These are phyloP conservation scores for Saguinus midas DNA, from an alignment of 2,113 vertebrate genomes.

Conservation along the genomic window DNA sequence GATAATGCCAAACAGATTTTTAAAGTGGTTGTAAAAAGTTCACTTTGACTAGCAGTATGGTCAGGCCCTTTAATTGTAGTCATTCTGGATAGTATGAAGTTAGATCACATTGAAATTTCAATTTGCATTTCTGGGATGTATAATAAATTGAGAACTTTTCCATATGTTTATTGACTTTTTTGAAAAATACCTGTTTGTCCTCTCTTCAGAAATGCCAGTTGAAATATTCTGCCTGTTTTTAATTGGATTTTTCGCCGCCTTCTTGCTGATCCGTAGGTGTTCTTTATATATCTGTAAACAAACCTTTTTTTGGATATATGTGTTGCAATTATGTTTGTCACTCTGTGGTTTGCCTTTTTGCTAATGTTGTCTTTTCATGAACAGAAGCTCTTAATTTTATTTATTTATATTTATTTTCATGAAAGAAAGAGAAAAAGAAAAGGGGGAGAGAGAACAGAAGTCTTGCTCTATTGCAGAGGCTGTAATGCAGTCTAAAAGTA, in stretches of 20 bases:
- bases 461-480: too few relatives aligned
- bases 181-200: background rate
- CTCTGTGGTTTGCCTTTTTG: background rate
- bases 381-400: background rate
- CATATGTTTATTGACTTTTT: background rate
- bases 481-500: too few relatives aligned
- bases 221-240: background rate
- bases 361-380: background rate
- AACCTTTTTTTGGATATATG: background rate
- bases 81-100: background rate
- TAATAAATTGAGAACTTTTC: background rate
- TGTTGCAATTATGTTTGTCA: background rate
- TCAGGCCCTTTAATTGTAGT: background rate
- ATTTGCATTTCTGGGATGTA: background rate
- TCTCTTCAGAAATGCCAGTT: slow-evolving; percentile 5
- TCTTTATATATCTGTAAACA: background rate
- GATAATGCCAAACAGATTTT: background rate
- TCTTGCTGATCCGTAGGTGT: background rate
- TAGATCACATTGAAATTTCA: slow-evolving; percentile 3
- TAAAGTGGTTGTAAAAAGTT: background rate
- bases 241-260: background rate
- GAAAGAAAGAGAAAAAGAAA: too few relatives aligned
- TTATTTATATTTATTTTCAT: too few relatives aligned
- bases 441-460: too few relatives aligned
- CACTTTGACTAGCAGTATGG: background rate